Conservation (phyloP, 2,797 vertebrate species). For the Neostethus bicornis region DNA sequence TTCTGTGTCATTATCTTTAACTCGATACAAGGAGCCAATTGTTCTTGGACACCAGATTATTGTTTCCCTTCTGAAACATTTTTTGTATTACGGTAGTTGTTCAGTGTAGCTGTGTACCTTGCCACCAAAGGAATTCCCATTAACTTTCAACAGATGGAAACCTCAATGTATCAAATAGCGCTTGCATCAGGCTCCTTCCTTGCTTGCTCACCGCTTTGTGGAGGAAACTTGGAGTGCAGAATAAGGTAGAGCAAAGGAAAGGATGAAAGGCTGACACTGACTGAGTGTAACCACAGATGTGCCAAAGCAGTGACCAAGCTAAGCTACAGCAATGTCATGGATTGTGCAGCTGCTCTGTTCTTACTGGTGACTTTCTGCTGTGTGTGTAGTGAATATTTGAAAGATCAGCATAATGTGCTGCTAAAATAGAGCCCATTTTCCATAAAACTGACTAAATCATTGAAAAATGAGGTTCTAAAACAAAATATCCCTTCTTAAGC, state of each 20-base stretch:
- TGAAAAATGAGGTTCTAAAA: slow-evolving; percentile 27
- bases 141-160: slow-evolving; percentile 59
- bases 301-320: slow-evolving; percentile 45
- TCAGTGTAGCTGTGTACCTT: slow-evolving; percentile 55
- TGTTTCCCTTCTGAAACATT: slow-evolving; percentile 8
- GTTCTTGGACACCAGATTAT: slow-evolving; percentile 60
- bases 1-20: slow-evolving; percentile 69
- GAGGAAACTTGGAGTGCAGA: slow-evolving; percentile 68
- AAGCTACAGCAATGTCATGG: slow-evolving; percentile 48
- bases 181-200: slow-evolving; percentile 69
- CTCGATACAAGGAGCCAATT: slow-evolving; percentile 65
- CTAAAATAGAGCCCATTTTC: slow-evolving; percentile 51
- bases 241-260: slow-evolving; percentile 63
- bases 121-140: slow-evolving; percentile 65
- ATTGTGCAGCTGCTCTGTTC: slow-evolving; percentile 40
- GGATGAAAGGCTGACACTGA: slow-evolving; percentile 62
- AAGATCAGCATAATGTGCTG: slow-evolving; percentile 51
- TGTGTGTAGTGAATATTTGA: slow-evolving; percentile 48
- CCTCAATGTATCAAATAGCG: slow-evolving; percentile 78
- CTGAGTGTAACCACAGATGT: slow-evolving; percentile 55
- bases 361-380: slow-evolving; percentile 59
- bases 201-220: slow-evolving; percentile 69
- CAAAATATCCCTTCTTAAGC: slow-evolving; percentile 30
- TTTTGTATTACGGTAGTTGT: slow-evolving; percentile 43
- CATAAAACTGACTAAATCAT: slow-evolving; percentile 42